These are phyloP conservation scores for Rhyzopertha dominica DNA, from an alignment of 1,140 invertebrate species.

Conservation along the genomic window DNA sequence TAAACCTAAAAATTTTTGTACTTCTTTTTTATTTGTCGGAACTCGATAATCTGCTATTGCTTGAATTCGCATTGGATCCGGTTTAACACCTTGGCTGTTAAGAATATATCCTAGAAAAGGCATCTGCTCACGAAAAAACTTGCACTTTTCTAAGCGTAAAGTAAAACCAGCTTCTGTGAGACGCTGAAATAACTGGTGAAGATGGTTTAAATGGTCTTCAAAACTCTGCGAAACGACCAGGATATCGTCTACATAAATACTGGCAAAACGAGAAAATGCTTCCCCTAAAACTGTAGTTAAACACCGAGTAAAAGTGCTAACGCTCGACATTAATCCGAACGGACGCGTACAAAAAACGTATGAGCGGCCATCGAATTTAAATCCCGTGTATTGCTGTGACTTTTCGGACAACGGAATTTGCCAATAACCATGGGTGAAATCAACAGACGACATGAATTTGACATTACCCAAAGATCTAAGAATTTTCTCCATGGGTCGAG, in stretches of 20 bases:
- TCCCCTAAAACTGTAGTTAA: background rate
- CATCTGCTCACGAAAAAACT: conserved; percentile 1
- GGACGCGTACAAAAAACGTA: conserved; percentile 2
- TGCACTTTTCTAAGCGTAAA: background rate
- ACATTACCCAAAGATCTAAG: background rate
- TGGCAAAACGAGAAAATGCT: background rate
- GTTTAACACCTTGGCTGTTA: background rate
- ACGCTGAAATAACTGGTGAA: background rate
- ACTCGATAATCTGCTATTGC: conserved; percentile 1
- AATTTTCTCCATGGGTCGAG: conserved; percentile 9
- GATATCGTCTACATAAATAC: background rate
- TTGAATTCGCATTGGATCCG: conserved; percentile 2
- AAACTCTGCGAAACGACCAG: background rate
- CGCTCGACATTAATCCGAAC: background rate
- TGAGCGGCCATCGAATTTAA: conserved; percentile 7
- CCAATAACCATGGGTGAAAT: conserved; percentile 7
- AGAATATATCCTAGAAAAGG: conserved; percentile 9
- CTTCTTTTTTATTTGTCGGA: conserved; percentile 3
- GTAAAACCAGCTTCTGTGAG: conserved; percentile 1
- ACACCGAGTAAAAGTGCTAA: conserved; percentile 4
- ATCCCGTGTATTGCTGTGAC: conserved; percentile 7
- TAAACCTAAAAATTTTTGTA: conserved; percentile 4
- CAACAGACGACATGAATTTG: conserved; percentile 1
- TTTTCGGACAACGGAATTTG: background rate
- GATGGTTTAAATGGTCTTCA: conserved; percentile 1